A percentile compares a stretch with the other conserved stretches of the same genome.
Conservation (phyloP, 2,797 vertebrate species). For the Astyanax mexicanus region DNA sequence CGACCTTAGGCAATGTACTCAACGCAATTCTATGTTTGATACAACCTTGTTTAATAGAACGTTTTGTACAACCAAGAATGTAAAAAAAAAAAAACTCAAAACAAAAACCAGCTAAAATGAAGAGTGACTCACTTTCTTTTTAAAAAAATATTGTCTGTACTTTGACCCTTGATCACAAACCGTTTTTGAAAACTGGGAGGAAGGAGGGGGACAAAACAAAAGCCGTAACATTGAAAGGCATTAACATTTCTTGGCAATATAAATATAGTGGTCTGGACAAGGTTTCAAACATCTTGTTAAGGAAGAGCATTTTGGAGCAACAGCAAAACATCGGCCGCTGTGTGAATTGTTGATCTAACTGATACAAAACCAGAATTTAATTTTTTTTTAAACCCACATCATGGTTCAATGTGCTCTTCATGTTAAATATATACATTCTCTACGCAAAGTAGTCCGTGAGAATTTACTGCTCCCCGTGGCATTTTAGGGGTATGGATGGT, state of each 20-base stretch:
- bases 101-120: constrained; percentile 68
- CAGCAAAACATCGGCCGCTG: constrained; percentile 74
- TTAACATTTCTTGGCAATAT: constrained; percentile 84
- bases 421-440: constrained; percentile 84
- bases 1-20: constrained; percentile 30
- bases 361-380: constrained; percentile 78
- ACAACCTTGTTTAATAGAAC: constrained; percentile 80
- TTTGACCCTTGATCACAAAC: constrained; percentile 78
- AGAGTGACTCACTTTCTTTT: constrained; percentile 73
- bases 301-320: constrained; percentile 76
- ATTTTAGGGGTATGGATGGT: constrained; percentile 79
- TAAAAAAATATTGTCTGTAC: constrained; percentile 81
- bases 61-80: constrained; percentile 79
- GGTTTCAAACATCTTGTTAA: constrained; percentile 77
- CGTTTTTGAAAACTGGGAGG: constrained; percentile 65
- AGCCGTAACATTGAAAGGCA: constrained; percentile 77
- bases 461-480: constrained; percentile 67
- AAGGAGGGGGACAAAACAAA: constrained; percentile 66
- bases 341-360: constrained; percentile 74
- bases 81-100: constrained; percentile 70
- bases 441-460: constrained; percentile 72
- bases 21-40: constrained; percentile 69
- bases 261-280: constrained; percentile 88
- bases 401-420: constrained; percentile 75
- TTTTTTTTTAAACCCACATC: constrained; percentile 41